A percentile compares a stretch with the other conserved stretches of the same genome.
Evolutionary conservation across 2,113 vertebrate genomes (phyloP).

Genomic region (Perca flavescens): DNA sequence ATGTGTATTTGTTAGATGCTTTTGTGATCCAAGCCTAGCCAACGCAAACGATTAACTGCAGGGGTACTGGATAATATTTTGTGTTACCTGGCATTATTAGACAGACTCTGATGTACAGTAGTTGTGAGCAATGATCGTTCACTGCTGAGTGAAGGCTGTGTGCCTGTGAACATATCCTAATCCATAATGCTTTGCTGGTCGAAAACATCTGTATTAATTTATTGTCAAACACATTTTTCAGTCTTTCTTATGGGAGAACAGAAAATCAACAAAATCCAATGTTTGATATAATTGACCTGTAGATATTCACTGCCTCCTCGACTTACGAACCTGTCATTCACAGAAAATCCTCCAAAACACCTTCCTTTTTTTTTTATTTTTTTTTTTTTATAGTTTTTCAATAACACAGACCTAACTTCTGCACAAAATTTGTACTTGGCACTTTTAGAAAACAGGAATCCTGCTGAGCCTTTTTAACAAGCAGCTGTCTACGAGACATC

Average conservation of each 20-base stretch:
- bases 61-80: not conserved
- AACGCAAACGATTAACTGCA: not conserved
- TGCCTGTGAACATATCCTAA: conserved; percentile 12
- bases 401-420: not conserved
- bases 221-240: conserved; percentile 1
- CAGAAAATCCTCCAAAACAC: conserved; percentile 4
- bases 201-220: not conserved
- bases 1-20: conserved; percentile 18
- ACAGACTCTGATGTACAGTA: not conserved
- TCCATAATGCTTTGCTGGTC: conserved; percentile 6
- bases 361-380: conserved; percentile 1
- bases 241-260: conserved; percentile 7
- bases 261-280: not conserved
- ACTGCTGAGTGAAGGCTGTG: not conserved
- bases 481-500: conserved; percentile 46
- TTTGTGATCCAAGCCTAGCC: not conserved
- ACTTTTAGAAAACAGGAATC: conserved; percentile 23
- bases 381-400: conserved; percentile 24
- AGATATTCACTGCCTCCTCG: not conserved
- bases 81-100: not conserved
- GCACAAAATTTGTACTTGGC: conserved; percentile 30
- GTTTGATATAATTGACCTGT: not conserved
- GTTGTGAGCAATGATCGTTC: not conserved
- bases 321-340: conserved; percentile 16
- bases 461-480: conserved; percentile 34